Evolutionary conservation across 2,888 invertebrate genomes (phyloP).

Genomic region (Drosophila merina): DNA sequence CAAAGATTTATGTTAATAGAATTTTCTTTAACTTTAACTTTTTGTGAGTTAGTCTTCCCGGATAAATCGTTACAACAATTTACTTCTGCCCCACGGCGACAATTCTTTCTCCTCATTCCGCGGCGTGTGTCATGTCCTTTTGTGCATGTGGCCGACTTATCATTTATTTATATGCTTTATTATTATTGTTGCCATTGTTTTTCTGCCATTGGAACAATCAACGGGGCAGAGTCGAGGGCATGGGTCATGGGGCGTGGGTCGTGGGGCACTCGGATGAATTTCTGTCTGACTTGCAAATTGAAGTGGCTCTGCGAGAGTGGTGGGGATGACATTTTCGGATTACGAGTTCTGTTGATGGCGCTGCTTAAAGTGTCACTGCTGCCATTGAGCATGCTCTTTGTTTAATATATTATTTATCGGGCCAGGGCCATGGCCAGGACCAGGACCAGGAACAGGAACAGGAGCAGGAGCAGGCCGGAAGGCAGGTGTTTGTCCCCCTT

Average conservation of each 20-base stretch:
- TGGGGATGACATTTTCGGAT: conserved; percentile 25
- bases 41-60: neutral
- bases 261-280: conserved; percentile 23
- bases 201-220: conserved; percentile 31
- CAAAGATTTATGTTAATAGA: no score
- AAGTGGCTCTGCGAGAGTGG: conserved; percentile 22
- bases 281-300: conserved; percentile 42
- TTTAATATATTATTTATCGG: conserved; percentile 76
- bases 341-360: conserved; percentile 35
- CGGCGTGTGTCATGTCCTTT: conserved; percentile 52
- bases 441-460: neutral
- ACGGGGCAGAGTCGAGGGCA: conserved; percentile 1
- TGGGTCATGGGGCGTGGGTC: neutral
- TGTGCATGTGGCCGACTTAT: conserved; percentile 64
- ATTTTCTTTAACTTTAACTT: neutral
- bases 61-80: conserved; percentile 1
- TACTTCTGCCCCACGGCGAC: conserved; percentile 32
- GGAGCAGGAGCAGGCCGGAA: neutral
- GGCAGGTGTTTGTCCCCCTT: conserved; percentile 8
- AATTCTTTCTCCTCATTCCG: conserved; percentile 43
- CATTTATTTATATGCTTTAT: conserved; percentile 72
- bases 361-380: conserved; percentile 76
- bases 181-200: conserved; percentile 56
- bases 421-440: conserved; percentile 37
- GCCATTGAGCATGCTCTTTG: conserved; percentile 71